These are phyloP conservation scores for Sympetrum striolatum DNA, from an alignment of 2,888 invertebrate species.

Conservation along the genomic window DNA sequence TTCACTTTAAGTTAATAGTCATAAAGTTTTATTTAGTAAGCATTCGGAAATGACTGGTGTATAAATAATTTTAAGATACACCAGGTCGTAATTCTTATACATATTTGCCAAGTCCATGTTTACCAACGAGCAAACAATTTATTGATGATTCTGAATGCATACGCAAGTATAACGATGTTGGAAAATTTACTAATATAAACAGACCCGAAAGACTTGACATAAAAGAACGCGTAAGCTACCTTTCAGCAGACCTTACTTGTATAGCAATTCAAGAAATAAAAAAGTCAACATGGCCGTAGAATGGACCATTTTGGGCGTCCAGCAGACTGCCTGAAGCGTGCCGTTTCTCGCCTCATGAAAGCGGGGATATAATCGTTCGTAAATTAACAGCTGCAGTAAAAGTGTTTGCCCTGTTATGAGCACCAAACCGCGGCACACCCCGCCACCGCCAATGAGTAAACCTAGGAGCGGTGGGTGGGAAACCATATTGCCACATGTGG, in stretches of 20 bases:
- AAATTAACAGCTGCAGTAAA: constrained; percentile 43
- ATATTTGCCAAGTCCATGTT: no score
- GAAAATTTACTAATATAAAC: no score
- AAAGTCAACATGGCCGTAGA: background rate
- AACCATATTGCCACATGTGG: background rate
- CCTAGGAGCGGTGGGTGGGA: background rate
- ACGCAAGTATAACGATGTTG: no score
- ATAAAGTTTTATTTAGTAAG: no score
- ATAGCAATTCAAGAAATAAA: background rate
- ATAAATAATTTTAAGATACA: background rate
- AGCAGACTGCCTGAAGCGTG: constrained; percentile 23
- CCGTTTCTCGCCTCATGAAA: constrained; percentile 25
- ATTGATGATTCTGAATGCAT: background rate
- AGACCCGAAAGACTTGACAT: no score
- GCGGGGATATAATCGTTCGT: constrained; percentile 41
- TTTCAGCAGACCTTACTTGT: no score
- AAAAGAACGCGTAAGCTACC: no score
- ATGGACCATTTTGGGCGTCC: background rate
- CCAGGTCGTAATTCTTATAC: no score
- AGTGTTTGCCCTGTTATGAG: constrained; percentile 42
- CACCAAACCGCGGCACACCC: constrained; percentile 38
- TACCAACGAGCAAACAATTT: no score
- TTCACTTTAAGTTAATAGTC: no score
- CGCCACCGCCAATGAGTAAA: constrained; percentile 33
- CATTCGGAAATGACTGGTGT: no score